Base-by-base conservation (phyloP, 2,113 vertebrate species). In the Grammomys surdaster region DNA sequence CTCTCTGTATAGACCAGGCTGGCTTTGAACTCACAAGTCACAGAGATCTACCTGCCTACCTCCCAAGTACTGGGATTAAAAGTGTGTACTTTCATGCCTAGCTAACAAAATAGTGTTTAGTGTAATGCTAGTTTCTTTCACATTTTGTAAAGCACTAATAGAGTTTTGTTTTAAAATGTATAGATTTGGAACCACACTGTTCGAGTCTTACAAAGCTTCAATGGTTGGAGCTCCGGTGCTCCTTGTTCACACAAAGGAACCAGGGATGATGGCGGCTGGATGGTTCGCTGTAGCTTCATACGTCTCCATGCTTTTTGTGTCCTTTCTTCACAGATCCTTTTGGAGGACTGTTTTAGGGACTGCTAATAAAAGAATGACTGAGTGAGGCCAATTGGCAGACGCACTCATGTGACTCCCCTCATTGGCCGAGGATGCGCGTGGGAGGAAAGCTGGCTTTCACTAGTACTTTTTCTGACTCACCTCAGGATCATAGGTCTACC, bases 401-500 rank as follows among this genome's bases (percentile, higher is more conserved):
- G 40, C 36, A 69, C 73, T 70, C 0, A 14, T 31, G 40, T 90
- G 84, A 90, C 28, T 95, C 94, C 60, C 17, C 76, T 85, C 58
- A 16, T 24, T 28, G 63, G 88, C 65, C 11, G 16, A 60, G 76
- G 65, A 88, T 85, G 67, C 17, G 20, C 46, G 70, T 76, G 76
- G 93, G 43, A 19, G 85, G 58, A 78, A 36, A 80, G 1, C 63
- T 65, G 13, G 22, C 67, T 89, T 58, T 97, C 40, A 1, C 85
- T 77, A 81, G 94, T 86, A 8, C 93, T 56, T 88, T 95, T 86
- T 75, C 88, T 95, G 97, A 97, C 90, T 97, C 93, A 95, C 12
- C 63, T 75, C 77, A 94, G 51, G 70, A 3, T 54, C 91, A 8
- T 8, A 86, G 92, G 72, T 90, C 89, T 95, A 56, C 87, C 93